Conservation (phyloP, 92 coral and sea anemone genomes). For the Ricordea florida region DNA sequence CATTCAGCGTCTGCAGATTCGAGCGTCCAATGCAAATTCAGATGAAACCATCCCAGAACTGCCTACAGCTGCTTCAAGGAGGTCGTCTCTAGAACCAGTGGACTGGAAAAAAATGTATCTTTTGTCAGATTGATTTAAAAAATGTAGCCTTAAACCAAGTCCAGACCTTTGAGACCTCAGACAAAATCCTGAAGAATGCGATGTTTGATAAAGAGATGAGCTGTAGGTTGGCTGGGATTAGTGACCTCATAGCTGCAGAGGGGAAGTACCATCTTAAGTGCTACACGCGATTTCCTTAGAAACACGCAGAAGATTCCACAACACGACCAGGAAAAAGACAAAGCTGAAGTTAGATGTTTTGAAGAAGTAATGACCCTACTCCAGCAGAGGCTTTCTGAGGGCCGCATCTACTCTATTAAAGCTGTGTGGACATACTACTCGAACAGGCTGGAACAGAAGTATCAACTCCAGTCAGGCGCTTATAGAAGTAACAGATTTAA, state of each 20-base stretch:
- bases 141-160: conserved; percentile 11
- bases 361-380: conserved; percentile 48
- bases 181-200: conserved; percentile 22
- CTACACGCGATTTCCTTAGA: no score
- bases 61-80: background rate
- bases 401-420: conserved; percentile 37
- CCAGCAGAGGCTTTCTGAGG: conserved; percentile 37
- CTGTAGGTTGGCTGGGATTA: conserved; percentile 3
- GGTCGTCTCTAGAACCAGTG: conserved; percentile 7
- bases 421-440: conserved; percentile 52
- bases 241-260: conserved; percentile 14
- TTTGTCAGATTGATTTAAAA: conserved; percentile 17
- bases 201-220: conserved; percentile 13
- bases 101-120: conserved; percentile 33
- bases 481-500: conserved; percentile 45
- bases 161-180: conserved; percentile 14
- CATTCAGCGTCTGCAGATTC: background rate
- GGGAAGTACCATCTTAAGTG: conserved; percentile 5
- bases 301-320: no score
- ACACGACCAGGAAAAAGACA: background rate
- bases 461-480: conserved; percentile 33
- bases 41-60: background rate
- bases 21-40: no score
- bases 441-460: conserved; percentile 21
- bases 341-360: conserved; percentile 36